These are phyloP conservation scores for Diabrotica undecimpunctata DNA, from an alignment of 1,140 invertebrate species.

Conservation along the genomic window DNA sequence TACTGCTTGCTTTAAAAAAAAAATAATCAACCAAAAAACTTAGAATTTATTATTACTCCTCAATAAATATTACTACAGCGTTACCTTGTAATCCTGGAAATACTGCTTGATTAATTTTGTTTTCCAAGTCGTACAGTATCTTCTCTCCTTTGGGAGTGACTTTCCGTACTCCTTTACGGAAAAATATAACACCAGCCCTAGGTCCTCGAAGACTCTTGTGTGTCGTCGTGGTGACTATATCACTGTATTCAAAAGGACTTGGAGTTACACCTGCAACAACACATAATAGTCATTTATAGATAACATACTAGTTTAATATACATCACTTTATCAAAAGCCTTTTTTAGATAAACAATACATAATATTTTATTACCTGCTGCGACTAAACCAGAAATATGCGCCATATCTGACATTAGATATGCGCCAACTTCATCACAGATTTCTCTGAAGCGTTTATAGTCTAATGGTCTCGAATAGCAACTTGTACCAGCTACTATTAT, in stretches of 20 bases:
- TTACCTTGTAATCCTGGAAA: slow-evolving; percentile 81
- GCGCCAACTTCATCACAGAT: slow-evolving; percentile 85
- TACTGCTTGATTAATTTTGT: slow-evolving; percentile 86
- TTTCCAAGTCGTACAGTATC: slow-evolving; percentile 82
- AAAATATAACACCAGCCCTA: slow-evolving; percentile 86
- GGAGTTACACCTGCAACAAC: slow-evolving; percentile 64
- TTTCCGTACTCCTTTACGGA: slow-evolving; percentile 74
- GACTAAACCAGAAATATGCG: slow-evolving; percentile 89
- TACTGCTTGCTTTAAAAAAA: neutral
- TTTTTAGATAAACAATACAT: too few species aligned
- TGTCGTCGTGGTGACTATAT: slow-evolving; percentile 93
- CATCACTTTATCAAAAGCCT: too few species aligned
- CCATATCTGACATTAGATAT: slow-evolving; percentile 93
- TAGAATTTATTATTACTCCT: neutral
- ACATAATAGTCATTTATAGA: too few species aligned
- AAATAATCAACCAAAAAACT: neutral
- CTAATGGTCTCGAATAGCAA: slow-evolving; percentile 80
- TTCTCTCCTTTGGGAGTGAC: slow-evolving; percentile 73
- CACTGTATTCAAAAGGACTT: slow-evolving; percentile 88
- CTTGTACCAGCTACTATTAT: slow-evolving; percentile 93
- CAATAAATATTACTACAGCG: neutral
- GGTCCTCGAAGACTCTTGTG: slow-evolving; percentile 94
- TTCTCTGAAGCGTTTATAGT: slow-evolving; percentile 83
- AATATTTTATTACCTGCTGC: slow-evolving; percentile 59
- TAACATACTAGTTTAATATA: neutral